Evolutionary conservation across 1,140 invertebrate genomes (phyloP), one percentile per base, ranked within the genome.

Genomic region (Glomeris maerens): DNA sequence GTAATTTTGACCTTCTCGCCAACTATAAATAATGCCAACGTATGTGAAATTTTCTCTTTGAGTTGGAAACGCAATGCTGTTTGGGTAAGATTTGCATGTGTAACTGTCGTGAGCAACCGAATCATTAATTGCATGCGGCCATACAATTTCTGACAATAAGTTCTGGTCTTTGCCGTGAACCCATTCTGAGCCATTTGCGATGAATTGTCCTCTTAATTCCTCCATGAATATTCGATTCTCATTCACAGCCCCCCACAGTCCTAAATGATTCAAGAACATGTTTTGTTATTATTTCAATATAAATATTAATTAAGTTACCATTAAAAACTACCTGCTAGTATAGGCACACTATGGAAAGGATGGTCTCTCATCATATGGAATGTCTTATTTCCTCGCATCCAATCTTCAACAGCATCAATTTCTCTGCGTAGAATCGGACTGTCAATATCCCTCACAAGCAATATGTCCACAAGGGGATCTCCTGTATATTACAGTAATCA

Each of bases 351-450:
- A 36, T 58, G 57, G 17, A 13, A 14, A 0, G 58, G 58, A 45
- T 62, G 55, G 50, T 63, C 62, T 26, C 60, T 28, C 61, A 63
- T 63, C 13, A 59, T 38, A 47, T 63, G 62, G 38, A 61, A 56
- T 2, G 47, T 25, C 23, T 57, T 53, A 14, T 47, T 29, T 3
- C 56, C 50, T 13, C 39, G 22, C 36, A 59, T 17, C 60, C 61
- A 64, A 36, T 59, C 54, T 21, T 47, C 20, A 10, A 64, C 62
- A n/a, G 60, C 62, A 20, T 49, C 56, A 27, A 21, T 46, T 36
- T 60, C 59, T 36, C 56, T 23, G 25, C 51, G 23, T 29, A 26
- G 38, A n/a, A 59, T 26, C 2, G 27, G 17, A 26, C 39, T 49
- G 49, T 60, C 59, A 21, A 58, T 29, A 50, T 60, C 59, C n/a